Base-by-base conservation (phyloP, 2,797 vertebrate species). In the Cynodonichthys magdalenae region DNA sequence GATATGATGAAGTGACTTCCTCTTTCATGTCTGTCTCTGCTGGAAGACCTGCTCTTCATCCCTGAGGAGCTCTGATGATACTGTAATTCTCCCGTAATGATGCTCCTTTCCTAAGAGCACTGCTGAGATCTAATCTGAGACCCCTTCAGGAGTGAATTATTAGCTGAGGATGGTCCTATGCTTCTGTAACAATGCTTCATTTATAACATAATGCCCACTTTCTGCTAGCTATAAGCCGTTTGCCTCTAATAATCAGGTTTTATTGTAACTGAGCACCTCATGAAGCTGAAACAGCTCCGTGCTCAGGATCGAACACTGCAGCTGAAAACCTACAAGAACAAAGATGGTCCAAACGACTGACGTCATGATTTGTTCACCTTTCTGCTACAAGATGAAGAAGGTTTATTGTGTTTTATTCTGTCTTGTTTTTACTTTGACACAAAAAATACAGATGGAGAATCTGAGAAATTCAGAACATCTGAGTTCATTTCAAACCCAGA, bases 131-230 rank as follows among this genome's bases (percentile, higher is more conserved):
- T 86, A 91, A 92, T 91, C 87, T 84, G 78, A 54, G 63, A 66
- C 69, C 77, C 80, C 89, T 90, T 90, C 84, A 85, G 81, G 86
- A 89, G 65, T 68, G 83, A 66, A 81, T 85, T 70, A 78, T 77
- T 69, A 63, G 4, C 87, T 44, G 50, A 70, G 74, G 72, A 85
- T 6, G 5, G 79, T 83, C 89, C 88, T 84, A 70, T 84, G 81
- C 88, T 89, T 89, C 84, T 81, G 85, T 89, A 80, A 89, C 87
- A 86, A 89, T 83, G 87, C 86, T 83, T 92, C 82, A 89, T 89
- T 90, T 91, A 6, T 83, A 89, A 81, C 68, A 78, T 89, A 92
- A 84, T 77, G 80, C 65, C 79, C 61, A 39, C 73, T 83, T 71
- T 82, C 72, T 56, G 55, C 63, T 29, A 31, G 58, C 76, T 90